Evolutionary conservation across 2,888 invertebrate genomes (phyloP), one percentile per base, ranked within the genome.

Genomic region (Diaphora mendica): DNA sequence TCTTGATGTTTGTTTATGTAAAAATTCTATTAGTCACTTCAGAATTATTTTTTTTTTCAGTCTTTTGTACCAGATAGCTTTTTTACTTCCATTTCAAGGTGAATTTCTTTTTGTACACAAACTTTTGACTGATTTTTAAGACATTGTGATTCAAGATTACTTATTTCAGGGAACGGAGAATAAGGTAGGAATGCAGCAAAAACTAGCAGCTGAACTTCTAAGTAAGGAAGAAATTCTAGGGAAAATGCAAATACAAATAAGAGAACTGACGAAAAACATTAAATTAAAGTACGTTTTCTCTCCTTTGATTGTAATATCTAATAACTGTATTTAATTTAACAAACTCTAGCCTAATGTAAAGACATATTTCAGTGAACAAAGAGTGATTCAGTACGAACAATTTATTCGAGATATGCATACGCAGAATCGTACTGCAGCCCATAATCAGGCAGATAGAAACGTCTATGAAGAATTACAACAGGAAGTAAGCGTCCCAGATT

Each of bases 121-220:
- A 15, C 55, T 30, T 17, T 48, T n/a, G 11, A 39, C 65, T 65
- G 39, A 33, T 51, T 17, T 59, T 5, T 33, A 48, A 65, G 64
- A 55, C 51, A 59, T 68, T 26, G 42, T 35, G 17, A 35, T 44
- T 30, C 33, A 64, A 42, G 17, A 7, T 51, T 33, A 33, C 23
- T 23, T n/a, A 11, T 92, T 91, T 77, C 87, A 93, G 92, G 95
- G 95, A 79, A 86, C 93, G 1, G 95, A 95, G 33, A 92, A 93
- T 81, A 94, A 94, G 86, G 88, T 93, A 81, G 93, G 93, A 59
- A 91, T 94, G 85, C 94, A 96, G 87, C 95, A 95, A 81, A 95
- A 95, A 85, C 79, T 96, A 80, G 94, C 95, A 8, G 93, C 93
- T 13, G 96, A 96, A 77, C 89, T 96, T 48, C 79, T 94, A 13